A percentile compares a stretch with the other conserved stretches of the same genome.
Evolutionary conservation across 1,140 invertebrate genomes (phyloP).

Genomic region (Hyphantria cunea): DNA sequence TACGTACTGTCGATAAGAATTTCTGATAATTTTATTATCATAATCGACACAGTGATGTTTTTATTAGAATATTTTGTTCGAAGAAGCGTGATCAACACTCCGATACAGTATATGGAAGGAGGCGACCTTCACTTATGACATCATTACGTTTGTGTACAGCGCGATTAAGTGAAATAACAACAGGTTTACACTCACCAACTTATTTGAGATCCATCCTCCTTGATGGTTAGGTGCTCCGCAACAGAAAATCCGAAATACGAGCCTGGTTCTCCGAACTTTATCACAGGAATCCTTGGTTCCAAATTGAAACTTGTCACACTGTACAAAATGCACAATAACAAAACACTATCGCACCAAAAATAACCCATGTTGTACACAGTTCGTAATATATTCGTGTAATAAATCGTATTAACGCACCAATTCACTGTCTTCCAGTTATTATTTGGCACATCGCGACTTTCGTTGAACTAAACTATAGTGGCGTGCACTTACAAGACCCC

Average conservation of each 20-base stretch:
- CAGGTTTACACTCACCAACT: conserved; percentile 83
- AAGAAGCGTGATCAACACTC: conserved; percentile 49
- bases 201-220: conserved; percentile 68
- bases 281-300: conserved; percentile 91
- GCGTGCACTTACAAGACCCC: conserved; percentile 56
- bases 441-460: conserved; percentile 76
- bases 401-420: conserved; percentile 57
- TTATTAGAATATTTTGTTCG: conserved; percentile 47
- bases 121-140: conserved; percentile 75
- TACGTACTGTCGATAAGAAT: conserved; percentile 51
- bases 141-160: conserved; percentile 56
- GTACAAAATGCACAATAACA: conserved; percentile 73
- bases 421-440: conserved; percentile 65
- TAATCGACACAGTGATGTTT: conserved; percentile 39
- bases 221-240: conserved; percentile 88
- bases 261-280: conserved; percentile 86
- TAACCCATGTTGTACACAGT: conserved; percentile 62
- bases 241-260: conserved; percentile 96
- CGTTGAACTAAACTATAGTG: conserved; percentile 41
- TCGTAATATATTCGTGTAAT: conserved; percentile 51
- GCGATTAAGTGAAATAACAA: conserved; percentile 42
- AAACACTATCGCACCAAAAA: conserved; percentile 58
- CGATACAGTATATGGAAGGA: conserved; percentile 60
- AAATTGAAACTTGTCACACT: conserved; percentile 88
- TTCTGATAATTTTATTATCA: conserved; percentile 62